These are phyloP conservation scores for Lepilemur ruficaudatus DNA, from an alignment of 2,797 vertebrate genomes.

Conservation along the genomic window DNA sequence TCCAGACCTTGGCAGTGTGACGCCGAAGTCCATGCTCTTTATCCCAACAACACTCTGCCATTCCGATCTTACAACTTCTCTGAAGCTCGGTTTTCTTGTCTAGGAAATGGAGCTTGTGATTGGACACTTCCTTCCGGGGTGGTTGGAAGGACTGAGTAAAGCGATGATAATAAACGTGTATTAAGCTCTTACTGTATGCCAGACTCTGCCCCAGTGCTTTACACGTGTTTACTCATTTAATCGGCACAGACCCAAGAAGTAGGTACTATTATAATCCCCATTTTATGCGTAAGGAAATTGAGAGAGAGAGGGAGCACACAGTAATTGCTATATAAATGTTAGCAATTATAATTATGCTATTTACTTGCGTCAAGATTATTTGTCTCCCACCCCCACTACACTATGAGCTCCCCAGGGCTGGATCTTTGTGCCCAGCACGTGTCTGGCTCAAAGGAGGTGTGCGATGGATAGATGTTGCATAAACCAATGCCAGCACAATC, in stretches of 20 bases:
- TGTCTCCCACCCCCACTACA: slow-evolving; percentile 18
- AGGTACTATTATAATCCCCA: neutral
- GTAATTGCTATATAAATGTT: slow-evolving; percentile 57
- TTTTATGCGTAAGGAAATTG: slow-evolving; percentile 40
- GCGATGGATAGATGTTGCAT: neutral
- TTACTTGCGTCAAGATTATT: slow-evolving; percentile 53
- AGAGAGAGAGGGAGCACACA: neutral
- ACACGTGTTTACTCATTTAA: neutral
- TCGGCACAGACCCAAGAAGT: neutral
- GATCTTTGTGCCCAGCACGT: neutral
- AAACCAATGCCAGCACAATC: neutral
- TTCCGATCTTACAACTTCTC: neutral
- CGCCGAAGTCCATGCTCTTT: neutral
- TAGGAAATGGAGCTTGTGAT: neutral
- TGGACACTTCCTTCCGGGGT: neutral
- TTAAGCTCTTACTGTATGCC: neutral
- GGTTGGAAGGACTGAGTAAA: neutral
- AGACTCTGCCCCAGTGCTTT: neutral
- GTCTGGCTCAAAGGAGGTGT: neutral
- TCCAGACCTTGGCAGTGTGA: neutral
- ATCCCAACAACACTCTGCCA: neutral
- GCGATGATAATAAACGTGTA: neutral
- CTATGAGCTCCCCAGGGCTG: neutral
- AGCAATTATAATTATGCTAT: slow-evolving; percentile 51
- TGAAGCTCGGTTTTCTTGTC: neutral